phyloP scores from a whole-genome alignment of 2,797 vertebrate species.

The Mormyrops attenuatus region DNA sequence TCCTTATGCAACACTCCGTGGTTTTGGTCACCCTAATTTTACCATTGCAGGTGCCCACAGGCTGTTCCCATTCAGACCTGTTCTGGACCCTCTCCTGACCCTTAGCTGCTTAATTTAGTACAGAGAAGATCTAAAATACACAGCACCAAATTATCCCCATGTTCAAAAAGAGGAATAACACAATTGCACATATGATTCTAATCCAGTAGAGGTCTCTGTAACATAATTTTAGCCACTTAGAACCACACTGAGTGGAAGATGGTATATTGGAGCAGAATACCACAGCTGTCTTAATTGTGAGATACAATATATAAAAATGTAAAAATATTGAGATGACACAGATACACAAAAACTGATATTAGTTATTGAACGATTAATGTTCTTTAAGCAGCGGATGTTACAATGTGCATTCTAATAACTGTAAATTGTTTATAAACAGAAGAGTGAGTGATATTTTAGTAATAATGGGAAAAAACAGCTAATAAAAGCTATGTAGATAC shows the following conservation, averaged over 20 bases:
- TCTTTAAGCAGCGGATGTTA: not conserved
- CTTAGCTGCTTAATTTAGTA: not conserved
- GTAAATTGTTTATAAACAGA: not conserved
- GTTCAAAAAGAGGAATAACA: not conserved
- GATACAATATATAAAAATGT: not conserved
- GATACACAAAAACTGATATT: not conserved
- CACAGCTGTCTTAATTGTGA: not conserved
- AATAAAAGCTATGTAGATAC: not conserved
- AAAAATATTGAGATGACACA: not conserved
- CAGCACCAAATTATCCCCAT: not conserved
- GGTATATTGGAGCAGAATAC: not conserved
- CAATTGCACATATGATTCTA: conserved; percentile 1
- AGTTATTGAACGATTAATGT: not conserved
- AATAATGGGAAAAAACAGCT: not conserved
- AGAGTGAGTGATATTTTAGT: not conserved
- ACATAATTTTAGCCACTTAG: conserved; percentile 22
- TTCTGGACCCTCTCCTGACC: not conserved
- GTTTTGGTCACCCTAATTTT: not conserved
- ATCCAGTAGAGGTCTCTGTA: conserved; percentile 43
- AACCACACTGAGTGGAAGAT: not conserved
- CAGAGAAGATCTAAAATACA: not conserved
- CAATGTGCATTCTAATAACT: not conserved
- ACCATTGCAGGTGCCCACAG: not conserved
- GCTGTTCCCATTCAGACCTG: conserved; percentile 1
- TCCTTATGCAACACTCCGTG: not conserved